Base-by-base conservation (phyloP, 1,140 invertebrate genomes). In the Ditylenchus dipsaci region DNA sequence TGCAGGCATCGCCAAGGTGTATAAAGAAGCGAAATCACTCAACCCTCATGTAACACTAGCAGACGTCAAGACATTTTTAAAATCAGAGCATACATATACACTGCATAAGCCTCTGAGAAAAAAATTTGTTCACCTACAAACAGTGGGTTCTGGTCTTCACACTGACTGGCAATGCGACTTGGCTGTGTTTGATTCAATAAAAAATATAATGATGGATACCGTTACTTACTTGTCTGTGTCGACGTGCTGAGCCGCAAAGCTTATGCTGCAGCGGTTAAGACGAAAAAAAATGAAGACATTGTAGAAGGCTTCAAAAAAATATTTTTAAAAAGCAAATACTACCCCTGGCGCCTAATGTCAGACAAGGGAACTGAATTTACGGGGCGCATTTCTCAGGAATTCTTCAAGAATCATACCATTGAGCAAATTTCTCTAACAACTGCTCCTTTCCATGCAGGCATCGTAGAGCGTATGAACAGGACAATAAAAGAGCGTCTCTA, bases 401-500 rank as follows among this genome's bases (percentile, higher is more conserved):
- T n/a, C n/a, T n/a, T n/a, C n/a, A n/a, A n/a, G n/a, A n/a, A n/a
- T n/a, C n/a, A n/a, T n/a, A n/a, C n/a, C n/a, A n/a, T n/a, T n/a
- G n/a, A n/a, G n/a, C n/a, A n/a, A n/a, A n/a, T n/a, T n/a, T n/a
- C n/a, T n/a, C n/a, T n/a, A n/a, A n/a, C n/a, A n/a, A n/a, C n/a
- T n/a, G n/a, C 75, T 1, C 17, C 8, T 11, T 21, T 79, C 3
- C 75, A 74, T n/a, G 75, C 75, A 8, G 69, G 68, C 8, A 45
- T 78, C 11, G 73, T 63, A 23, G 73, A 74, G 58, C 27, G 73
- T 11, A 53, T 58, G n/a, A 76, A 58, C 17, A 3, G 73, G 26
- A 77, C 77, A 30, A n/a, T n/a, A n/a, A n/a, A n/a, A n/a, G n/a
- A n/a, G n/a, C n/a, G n/a, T n/a, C n/a, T n/a, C n/a, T n/a, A 45